Evolutionary conservation across 2,113 vertebrate genomes (phyloP), one percentile per base, ranked within the genome.

Genomic region (Lagopus leucura): DNA sequence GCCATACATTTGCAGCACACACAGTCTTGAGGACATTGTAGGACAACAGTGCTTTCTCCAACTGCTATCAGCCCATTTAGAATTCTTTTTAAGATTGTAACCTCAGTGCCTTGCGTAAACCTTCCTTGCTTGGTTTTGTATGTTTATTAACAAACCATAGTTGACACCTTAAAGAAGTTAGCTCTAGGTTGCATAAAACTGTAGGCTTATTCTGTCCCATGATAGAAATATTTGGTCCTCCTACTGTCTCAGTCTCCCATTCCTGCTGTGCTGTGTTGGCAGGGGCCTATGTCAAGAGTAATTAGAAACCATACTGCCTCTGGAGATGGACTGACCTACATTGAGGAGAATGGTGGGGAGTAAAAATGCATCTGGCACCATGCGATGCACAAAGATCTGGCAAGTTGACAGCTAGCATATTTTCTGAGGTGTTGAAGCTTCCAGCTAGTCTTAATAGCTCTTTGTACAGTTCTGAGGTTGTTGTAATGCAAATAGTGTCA

Each of bases 231-330:
- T 11, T 19, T 80, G 82, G 17, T 88, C 42, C 24, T 88, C 18
- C 18, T 69, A 25, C 79, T 4, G 43, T 36, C 75, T 76, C 28
- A 94, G 27, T 77, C 36, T 95, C 48, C 75, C 86, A 60, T 55
- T 87, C 58, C 60, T 94, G 83, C 86, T 88, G 34, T 45, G 81
- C 79, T 97, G 85, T 91, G 82, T 32, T 96, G 94, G 85, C 95
- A 90, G 71, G 32, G 80, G 52, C 55, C 67, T 1, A 0, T 18
- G 50, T 87, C 91, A 43, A 24, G 94, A 95, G 84, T 77, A 91
- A 93, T 81, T 86, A 80, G 90, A 96, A 96, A 94, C 85, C 85
- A 11, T 84, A 89, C 85, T 94, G 66, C 82, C 87, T 96, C 95
- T 95, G 94, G 93, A 96, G 87, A 80, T 60, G 71, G 79, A 22